Base-by-base conservation (phyloP, 2,113 vertebrate species). In the Ochotona curzoniae region DNA sequence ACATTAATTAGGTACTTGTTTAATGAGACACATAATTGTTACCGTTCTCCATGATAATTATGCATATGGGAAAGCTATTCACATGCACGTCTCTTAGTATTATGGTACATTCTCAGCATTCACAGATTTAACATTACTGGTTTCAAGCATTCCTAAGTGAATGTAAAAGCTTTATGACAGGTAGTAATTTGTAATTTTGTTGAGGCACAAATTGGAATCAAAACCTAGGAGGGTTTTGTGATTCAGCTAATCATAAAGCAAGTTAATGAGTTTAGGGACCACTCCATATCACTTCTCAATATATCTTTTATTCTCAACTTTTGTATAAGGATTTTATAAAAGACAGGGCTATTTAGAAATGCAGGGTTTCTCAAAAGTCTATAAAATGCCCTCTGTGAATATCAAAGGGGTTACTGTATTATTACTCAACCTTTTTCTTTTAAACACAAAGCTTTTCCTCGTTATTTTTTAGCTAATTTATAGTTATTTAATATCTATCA, bases 101-200 rank as follows among this genome's bases (percentile, higher is more conserved):
- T 80, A 87, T 13, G 66, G 67, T 21, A 94, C 70, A 93, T 25
- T 28, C 54, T 57, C 30, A 75, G 64, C 51, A 92, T 51, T 89
- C 71, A 91, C 4, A 70, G 49, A 80, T 79, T 91, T 93, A 89
- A 95, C 49, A 87, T 14, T 73, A 49, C 60, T 93, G 76, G 70
- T 89, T 89, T 82, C 73, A 93, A 73, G 38, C 35, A 83, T 91
- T 75, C n/a, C 67, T 21, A 26, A 88, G 44, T 83, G 79, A 89
- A 25, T 28, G 61, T 83, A 35, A 90, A 88, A 95, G 57, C 64
- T 81, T 89, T 92, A 91, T 75, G 76, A 64, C 49, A 78, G 47
- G 57, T 21, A 83, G 32, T 81, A 87, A 89, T 94, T 87, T 94
- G 47, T 76, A 87, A 89, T 91, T 93, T 73, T 94, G 67, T 87